These are phyloP conservation scores for Prietella phreatophila DNA, from an alignment of 2,113 vertebrate genomes.

Conservation along the genomic window DNA sequence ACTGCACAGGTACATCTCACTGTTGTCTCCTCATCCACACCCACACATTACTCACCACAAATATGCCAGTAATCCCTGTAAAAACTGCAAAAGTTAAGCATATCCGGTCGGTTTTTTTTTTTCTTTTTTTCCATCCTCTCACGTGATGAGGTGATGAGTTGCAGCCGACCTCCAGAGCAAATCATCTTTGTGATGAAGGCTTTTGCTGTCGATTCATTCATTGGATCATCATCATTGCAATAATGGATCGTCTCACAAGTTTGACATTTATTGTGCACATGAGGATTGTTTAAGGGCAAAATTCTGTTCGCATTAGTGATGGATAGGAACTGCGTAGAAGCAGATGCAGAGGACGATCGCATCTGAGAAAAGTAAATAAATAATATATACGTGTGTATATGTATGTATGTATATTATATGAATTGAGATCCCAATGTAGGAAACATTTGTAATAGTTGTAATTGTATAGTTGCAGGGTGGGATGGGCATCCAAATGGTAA, in stretches of 20 bases:
- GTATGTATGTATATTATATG: too few species aligned
- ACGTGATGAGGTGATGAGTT: slow-evolving; percentile 8
- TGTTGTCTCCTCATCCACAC: neutral
- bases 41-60: neutral
- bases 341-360: neutral
- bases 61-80: neutral
- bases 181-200: neutral
- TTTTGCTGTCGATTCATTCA: neutral
- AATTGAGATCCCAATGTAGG: neutral
- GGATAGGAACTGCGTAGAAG: neutral
- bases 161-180: neutral
- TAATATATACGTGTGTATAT: too few species aligned
- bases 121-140: neutral
- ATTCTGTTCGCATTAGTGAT: neutral
- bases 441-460: neutral
- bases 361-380: too few species aligned
- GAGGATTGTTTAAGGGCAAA: neutral
- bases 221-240: neutral
- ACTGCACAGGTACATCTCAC: neutral
- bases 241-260: neutral
- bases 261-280: neutral
- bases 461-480: neutral
- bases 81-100: neutral
- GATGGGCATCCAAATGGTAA: neutral
- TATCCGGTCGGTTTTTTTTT: neutral